These are phyloP conservation scores for Cyphomyrmex costatus DNA, from an alignment of 1,140 invertebrate species.

Conservation along the genomic window DNA sequence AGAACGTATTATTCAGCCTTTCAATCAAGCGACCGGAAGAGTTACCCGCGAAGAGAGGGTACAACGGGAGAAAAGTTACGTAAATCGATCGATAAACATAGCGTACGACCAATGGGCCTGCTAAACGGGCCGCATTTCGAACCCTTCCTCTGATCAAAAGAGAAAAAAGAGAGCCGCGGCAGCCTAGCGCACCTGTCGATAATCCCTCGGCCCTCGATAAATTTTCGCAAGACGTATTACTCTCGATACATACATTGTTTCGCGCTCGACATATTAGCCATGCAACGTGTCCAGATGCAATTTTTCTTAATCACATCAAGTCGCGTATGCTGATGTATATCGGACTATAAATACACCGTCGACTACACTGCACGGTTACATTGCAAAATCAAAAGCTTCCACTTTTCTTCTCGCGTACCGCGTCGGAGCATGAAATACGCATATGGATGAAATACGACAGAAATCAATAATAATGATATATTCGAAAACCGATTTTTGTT, in stretches of 20 bases:
- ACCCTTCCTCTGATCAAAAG: conserved; percentile 59
- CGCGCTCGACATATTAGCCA: conserved; percentile 55
- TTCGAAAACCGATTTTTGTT: not conserved
- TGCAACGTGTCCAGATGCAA: conserved; percentile 45
- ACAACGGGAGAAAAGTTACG: conserved; percentile 51
- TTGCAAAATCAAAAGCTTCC: not conserved
- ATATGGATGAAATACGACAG: conserved; percentile 1
- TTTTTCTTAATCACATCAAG: conserved; percentile 58
- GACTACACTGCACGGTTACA: not conserved
- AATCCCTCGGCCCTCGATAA: conserved; percentile 57
- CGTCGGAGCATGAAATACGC: not conserved
- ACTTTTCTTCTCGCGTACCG: not conserved
- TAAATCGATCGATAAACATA: conserved; percentile 64
- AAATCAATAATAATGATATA: not conserved
- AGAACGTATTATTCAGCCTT: conserved; percentile 48
- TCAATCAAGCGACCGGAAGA: conserved; percentile 50
- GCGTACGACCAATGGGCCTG: conserved; percentile 55
- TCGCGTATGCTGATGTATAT: conserved; percentile 33
- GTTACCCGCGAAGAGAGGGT: conserved; percentile 7
- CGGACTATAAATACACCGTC: conserved; percentile 38
- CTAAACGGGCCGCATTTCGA: conserved; percentile 47
- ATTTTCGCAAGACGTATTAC: conserved; percentile 66
- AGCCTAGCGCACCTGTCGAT: conserved; percentile 61
- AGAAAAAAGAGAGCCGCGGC: conserved; percentile 27
- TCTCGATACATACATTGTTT: conserved; percentile 52